These are phyloP conservation scores for Coptodon bakossiorum DNA, from an alignment of 2,113 vertebrate genomes.

Conservation along the genomic window DNA sequence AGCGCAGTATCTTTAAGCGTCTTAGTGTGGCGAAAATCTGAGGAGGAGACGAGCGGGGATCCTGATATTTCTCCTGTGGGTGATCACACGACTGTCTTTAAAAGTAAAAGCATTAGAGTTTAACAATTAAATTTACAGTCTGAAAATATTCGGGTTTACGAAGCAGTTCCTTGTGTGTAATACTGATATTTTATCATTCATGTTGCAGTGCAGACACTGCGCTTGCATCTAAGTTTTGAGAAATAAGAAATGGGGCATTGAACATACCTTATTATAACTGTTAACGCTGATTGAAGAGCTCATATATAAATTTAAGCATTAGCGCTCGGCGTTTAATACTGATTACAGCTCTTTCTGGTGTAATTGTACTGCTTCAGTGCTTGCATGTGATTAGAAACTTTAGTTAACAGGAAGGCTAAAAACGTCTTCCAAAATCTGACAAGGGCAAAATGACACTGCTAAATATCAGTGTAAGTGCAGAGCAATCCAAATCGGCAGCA, in stretches of 20 bases:
- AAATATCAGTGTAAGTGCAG: not conserved
- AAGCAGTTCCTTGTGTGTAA: not conserved
- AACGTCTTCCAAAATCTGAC: not conserved
- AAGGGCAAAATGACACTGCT: not conserved
- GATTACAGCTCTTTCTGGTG: not conserved
- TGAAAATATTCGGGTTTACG: not conserved
- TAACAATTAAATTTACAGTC: not conserved
- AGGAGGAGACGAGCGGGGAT: not conserved
- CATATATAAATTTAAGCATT: not conserved
- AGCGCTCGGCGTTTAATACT: not conserved
- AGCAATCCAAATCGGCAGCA: not conserved
- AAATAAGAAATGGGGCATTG: not conserved
- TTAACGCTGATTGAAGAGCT: not conserved
- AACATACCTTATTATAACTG: not conserved
- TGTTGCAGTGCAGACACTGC: not conserved
- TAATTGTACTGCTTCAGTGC: not conserved
- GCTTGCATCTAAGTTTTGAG: not conserved
- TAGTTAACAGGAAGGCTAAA: not conserved
- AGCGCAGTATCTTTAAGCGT: not conserved
- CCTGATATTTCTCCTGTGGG: not conserved
- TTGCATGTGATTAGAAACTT: not conserved
- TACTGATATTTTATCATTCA: not conserved
- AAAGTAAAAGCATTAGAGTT: not conserved
- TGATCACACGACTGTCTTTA: not conserved
- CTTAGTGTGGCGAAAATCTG: not conserved